Conservation (phyloP, 2,113 vertebrate genomes). For the Bombycilla garrulus region DNA sequence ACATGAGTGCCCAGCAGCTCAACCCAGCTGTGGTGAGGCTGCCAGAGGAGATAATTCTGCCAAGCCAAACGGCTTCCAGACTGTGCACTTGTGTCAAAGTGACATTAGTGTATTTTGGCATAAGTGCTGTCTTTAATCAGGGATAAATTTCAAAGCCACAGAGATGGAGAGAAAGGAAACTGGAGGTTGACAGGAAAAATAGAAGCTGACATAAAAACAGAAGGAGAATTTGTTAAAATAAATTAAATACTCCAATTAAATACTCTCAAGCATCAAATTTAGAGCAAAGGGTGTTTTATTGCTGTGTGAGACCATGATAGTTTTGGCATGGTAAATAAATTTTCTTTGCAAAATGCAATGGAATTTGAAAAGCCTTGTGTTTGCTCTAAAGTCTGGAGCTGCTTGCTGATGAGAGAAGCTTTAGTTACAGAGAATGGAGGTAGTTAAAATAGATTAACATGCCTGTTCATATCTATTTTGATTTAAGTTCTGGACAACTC, state of each 20-base stretch:
- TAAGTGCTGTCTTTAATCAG: slow-evolving; percentile 52
- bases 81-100: slow-evolving; percentile 53
- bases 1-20: slow-evolving; percentile 10
- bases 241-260: background rate
- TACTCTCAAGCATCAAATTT: background rate
- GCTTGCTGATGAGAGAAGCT: background rate
- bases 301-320: background rate
- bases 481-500: background rate
- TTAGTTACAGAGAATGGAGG: background rate
- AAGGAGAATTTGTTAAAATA: slow-evolving; percentile 34
- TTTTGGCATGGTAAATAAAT: background rate
- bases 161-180: slow-evolving; percentile 34
- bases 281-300: background rate
- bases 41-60: slow-evolving; percentile 53
- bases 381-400: background rate
- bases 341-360: background rate
- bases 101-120: slow-evolving; percentile 51
- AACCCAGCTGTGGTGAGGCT: background rate
- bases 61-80: slow-evolving; percentile 32
- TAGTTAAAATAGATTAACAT: background rate
- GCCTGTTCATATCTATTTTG: background rate
- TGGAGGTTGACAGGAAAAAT: slow-evolving; percentile 37
- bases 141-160: slow-evolving; percentile 45
- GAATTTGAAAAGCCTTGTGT: background rate
- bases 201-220: slow-evolving; percentile 25